Base-by-base conservation (phyloP, 1,140 invertebrate species). In the Bombus superbus region DNA sequence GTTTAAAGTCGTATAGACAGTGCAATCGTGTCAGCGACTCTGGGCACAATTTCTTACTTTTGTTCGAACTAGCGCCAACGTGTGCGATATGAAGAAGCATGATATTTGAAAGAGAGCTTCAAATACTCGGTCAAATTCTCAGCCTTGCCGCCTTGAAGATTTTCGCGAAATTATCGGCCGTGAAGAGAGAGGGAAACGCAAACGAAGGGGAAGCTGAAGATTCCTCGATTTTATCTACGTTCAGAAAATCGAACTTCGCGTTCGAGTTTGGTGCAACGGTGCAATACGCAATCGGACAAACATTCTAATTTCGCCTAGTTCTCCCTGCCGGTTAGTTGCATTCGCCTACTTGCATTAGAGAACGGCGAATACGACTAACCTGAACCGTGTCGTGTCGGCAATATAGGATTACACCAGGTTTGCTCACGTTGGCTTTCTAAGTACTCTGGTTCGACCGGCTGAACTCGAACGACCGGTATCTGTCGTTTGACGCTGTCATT, bases 221-320 rank as follows among this genome's bases (percentile, higher is more conserved):
- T 53, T 53, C 18, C 47, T 22, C 2, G 47, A 53, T 53, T 53
- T 53, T 53, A 53, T 53, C 47, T 53, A 53, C 22, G 8, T 22
- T 22, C 47, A 22, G 32, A 35, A 73, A 88, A 87, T 87, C 59
- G 77, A 86, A 75, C 22, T 38, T 73, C 74, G 47, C 71, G 75
- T 44, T 82, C 59, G 82, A 86, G 82, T 86, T 83, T 83, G 81
- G 80, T 80, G 75, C 42, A 59, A 64, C 72, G 73, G 25, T 74
- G 13, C 47, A 85, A 88, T 86, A 72, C 71, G 74, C 47, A 81
- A 91, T 90, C 87, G 83, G 83, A 86, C 80, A 86, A 89, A 92
- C 92, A 93, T 93, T 93, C 90, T 92, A 91, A 93, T 93, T 92
- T 91, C 88, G 91, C 91, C 85, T 88, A 92, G 91, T 92, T 92